These are phyloP conservation scores for Propithecus coquereli DNA, from an alignment of 2,113 vertebrate genomes.

Conservation along the genomic window DNA sequence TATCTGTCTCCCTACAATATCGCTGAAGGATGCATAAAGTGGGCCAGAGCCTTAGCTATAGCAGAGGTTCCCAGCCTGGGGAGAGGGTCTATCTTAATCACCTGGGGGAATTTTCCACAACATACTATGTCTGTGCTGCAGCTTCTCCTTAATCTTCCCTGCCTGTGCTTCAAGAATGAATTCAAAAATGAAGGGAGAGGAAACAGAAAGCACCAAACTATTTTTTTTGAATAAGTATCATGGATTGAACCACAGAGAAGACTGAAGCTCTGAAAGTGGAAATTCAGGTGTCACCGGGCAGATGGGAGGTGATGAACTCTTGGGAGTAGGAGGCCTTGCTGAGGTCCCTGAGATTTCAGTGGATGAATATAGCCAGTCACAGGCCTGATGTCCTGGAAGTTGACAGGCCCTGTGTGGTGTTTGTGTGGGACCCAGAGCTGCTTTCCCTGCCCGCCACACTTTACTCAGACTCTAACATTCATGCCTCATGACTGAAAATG, in stretches of 20 bases:
- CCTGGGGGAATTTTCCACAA: not conserved
- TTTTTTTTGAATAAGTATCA: not conserved
- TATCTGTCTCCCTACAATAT: not conserved
- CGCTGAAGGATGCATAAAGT: not conserved
- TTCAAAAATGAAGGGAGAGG: not conserved
- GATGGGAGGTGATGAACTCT: not conserved
- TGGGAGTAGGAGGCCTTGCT: not conserved
- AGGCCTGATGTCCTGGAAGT: not conserved
- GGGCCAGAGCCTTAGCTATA: not conserved
- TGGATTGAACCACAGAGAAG: not conserved
- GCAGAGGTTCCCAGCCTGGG: not conserved
- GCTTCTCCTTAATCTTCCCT: not conserved
- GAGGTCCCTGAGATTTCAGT: not conserved
- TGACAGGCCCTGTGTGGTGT: not conserved
- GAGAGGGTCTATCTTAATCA: not conserved
- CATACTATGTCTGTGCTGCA: not conserved
- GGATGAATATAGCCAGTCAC: fast-evolving
- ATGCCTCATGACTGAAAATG: fast-evolving
- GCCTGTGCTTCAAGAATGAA: not conserved
- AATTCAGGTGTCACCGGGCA: fast-evolving
- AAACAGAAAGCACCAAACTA: not conserved
- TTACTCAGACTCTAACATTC: fast-evolving
- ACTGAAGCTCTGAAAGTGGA: not conserved
- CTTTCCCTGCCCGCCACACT: fast-evolving
- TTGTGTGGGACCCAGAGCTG: fast-evolving